These are phyloP conservation scores for Tenthredo notha DNA, from an alignment of 2,888 invertebrate genomes.

Conservation along the genomic window DNA sequence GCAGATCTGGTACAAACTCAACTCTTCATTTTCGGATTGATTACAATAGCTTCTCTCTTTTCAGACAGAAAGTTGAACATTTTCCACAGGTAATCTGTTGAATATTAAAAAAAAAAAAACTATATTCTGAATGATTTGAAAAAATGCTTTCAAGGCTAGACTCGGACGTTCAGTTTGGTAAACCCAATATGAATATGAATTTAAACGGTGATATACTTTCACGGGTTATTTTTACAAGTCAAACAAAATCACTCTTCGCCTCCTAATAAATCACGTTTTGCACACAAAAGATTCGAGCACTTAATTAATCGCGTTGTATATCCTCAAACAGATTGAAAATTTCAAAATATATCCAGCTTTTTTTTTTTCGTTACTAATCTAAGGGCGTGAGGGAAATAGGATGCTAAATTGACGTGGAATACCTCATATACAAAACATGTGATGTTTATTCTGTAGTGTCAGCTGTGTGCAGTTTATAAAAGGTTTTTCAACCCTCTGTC, in stretches of 20 bases:
- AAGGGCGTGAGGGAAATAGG: too few species aligned
- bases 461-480: neutral
- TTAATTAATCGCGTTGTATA: constrained; percentile 2
- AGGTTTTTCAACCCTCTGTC: neutral
- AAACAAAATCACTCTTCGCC: neutral
- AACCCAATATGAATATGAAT: neutral
- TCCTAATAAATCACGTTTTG: constrained; percentile 10
- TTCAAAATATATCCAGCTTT: neutral
- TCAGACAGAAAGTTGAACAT: too few species aligned
- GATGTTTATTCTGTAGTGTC: neutral
- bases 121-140: neutral
- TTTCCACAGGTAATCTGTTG: neutral
- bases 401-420: too few species aligned
- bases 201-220: neutral
- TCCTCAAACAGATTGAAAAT: neutral
- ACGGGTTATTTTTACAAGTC: neutral
- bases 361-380: neutral
- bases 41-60: too few species aligned
- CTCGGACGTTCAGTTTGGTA: neutral
- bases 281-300: neutral
- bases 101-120: neutral
- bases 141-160: neutral
- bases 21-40: too few species aligned
- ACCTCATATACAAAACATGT: too few species aligned
- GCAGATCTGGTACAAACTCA: too few species aligned